phyloP scores from a whole-genome alignment of 2,797 vertebrate genomes.

The Phalloptychus januarius region DNA sequence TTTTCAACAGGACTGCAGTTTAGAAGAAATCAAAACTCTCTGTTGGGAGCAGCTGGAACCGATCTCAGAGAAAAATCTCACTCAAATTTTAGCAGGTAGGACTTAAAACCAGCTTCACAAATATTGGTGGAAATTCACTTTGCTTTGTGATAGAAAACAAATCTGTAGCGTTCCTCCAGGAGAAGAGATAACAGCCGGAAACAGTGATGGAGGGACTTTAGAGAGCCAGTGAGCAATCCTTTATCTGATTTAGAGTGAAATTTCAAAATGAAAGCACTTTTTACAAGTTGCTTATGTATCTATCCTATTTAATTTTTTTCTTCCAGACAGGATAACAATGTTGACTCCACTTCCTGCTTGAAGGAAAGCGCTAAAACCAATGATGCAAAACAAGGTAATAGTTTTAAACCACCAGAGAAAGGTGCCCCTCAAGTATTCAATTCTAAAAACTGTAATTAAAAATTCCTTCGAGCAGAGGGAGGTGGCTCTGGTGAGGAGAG shows the following conservation, averaged over 20 bases:
- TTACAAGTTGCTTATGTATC: not conserved
- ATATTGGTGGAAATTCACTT: not conserved
- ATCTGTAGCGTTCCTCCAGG: conserved; percentile 73
- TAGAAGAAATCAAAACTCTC: conserved; percentile 91
- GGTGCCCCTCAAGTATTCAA: not conserved
- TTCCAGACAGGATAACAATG: conserved; percentile 88
- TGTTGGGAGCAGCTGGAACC: conserved; percentile 93
- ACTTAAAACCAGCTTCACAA: not conserved
- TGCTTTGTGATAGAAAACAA: not conserved
- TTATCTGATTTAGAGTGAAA: conserved; percentile 46
- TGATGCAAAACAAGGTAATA: conserved; percentile 88
- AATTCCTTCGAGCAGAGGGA: conserved; percentile 58
- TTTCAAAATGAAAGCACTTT: not conserved
- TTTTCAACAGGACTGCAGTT: conserved; percentile 82
- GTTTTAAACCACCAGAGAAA: not conserved
- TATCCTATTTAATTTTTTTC: not conserved
- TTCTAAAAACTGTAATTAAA: conserved; percentile 5
- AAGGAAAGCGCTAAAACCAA: conserved; percentile 85
- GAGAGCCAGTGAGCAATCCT: conserved; percentile 90
- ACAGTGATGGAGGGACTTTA: conserved; percentile 71
- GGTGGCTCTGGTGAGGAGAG: conserved; percentile 89
- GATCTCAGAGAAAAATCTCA: conserved; percentile 87
- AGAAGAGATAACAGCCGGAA: conserved; percentile 81
- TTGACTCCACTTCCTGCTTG: conserved; percentile 89
- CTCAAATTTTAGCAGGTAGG: conserved; percentile 93